phyloP scores from a whole-genome alignment of 2,888 invertebrate species.

The Spilarctia lutea region DNA sequence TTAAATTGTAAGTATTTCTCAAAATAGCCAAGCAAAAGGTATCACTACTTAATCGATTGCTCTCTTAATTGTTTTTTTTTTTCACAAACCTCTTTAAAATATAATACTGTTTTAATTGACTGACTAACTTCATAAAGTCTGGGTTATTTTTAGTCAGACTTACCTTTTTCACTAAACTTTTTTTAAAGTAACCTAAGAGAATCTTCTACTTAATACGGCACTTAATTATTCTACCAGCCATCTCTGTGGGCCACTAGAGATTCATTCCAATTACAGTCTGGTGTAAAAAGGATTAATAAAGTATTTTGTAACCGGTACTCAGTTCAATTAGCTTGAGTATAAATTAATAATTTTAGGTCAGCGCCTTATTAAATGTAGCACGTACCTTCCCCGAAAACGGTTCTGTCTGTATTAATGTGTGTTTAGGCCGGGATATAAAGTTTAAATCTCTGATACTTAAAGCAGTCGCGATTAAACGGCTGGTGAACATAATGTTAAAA shows the following conservation, averaged over 20 bases:
- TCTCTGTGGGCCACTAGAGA: neutral
- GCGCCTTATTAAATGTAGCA: neutral
- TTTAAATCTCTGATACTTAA: neutral
- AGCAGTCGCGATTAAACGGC: neutral
- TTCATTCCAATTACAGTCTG: neutral
- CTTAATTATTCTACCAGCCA: conserved; percentile 8
- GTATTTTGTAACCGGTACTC: conserved; percentile 1
- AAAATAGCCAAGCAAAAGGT: neutral
- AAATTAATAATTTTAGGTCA: neutral
- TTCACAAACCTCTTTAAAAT: neutral
- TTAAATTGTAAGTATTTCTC: conserved; percentile 90
- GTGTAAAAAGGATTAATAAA: conserved; percentile 2
- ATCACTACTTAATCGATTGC: neutral
- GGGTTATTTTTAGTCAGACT: neutral
- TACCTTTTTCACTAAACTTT: neutral
- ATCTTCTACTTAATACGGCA: neutral
- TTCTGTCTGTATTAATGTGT: neutral
- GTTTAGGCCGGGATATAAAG: neutral
- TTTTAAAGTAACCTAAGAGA: neutral
- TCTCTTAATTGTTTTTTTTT: neutral
- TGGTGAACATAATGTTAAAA: neutral
- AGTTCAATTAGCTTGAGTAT: neutral
- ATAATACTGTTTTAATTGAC: neutral
- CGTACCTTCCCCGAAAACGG: neutral
- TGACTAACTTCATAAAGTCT: conserved; percentile 4